These are phyloP conservation scores for Australoheros scitulus DNA, from an alignment of 2,113 vertebrate species.

Conservation along the genomic window DNA sequence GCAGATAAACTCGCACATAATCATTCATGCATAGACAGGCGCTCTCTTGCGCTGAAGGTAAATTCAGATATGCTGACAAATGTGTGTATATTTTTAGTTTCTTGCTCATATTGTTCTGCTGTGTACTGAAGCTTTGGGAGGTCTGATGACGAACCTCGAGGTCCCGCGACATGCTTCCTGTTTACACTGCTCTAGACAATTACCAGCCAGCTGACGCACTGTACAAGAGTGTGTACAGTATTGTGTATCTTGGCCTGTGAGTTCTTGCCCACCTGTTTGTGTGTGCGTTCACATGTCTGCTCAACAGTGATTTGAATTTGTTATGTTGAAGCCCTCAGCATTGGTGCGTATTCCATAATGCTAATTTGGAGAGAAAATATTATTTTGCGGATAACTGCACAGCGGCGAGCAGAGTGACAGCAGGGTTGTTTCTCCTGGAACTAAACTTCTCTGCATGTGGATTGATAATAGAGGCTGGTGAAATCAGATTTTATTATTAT, in stretches of 20 bases:
- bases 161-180: constrained; percentile 66
- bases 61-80: constrained; percentile 27
- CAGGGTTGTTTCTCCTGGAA: constrained; percentile 54
- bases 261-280: constrained; percentile 29
- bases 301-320: constrained; percentile 42
- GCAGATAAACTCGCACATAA: constrained; percentile 5
- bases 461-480: constrained; percentile 51
- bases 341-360: constrained; percentile 24
- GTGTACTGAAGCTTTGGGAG: constrained; percentile 51
- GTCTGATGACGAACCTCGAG: constrained; percentile 59
- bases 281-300: constrained; percentile 31
- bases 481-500: constrained; percentile 56
- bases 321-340: constrained; percentile 28
- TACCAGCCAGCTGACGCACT: constrained; percentile 56
- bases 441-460: constrained; percentile 22
- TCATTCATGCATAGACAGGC: constrained; percentile 10
- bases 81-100: constrained; percentile 65
- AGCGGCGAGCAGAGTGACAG: constrained; percentile 39
- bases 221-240: constrained; percentile 34
- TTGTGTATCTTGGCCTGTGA: constrained; percentile 37
- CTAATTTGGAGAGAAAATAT: constrained; percentile 59
- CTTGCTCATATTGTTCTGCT: constrained; percentile 57
- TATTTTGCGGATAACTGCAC: constrained; percentile 51
- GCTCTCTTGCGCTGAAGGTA: constrained; percentile 5
- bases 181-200: constrained; percentile 70